A percentile compares a stretch with the other conserved stretches of the same genome.
phyloP scores from a whole-genome alignment of 2,888 invertebrate genomes.

The Stenurella melanura region DNA sequence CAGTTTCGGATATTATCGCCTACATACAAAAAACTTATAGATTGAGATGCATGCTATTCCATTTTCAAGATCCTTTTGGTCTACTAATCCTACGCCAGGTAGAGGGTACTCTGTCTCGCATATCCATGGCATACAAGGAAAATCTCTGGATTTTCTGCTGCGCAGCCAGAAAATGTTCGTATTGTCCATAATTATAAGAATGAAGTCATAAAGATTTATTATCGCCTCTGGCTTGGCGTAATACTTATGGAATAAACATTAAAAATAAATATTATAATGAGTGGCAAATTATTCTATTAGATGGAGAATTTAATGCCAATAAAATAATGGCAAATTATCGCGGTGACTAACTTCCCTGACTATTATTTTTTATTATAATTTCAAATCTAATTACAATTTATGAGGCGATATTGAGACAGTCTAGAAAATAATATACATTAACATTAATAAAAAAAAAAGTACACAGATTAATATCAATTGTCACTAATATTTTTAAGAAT shows the following conservation, averaged over 20 bases:
- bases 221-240: background rate
- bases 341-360: background rate
- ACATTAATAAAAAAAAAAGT: background rate
- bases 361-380: background rate
- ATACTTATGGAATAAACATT: background rate
- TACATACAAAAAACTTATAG: too few species aligned
- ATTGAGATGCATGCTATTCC: too few species aligned
- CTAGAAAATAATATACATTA: background rate
- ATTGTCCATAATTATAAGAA: too few species aligned
- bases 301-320: background rate
- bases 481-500: background rate
- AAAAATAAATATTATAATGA: background rate
- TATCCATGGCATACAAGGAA: too few species aligned
- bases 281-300: background rate
- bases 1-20: too few species aligned
- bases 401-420: background rate
- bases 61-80: too few species aligned
- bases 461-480: background rate
- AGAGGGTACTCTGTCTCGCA: too few species aligned
- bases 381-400: background rate
- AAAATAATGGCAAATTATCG: background rate
- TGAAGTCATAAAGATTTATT: background rate
- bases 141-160: too few species aligned
- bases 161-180: too few species aligned
- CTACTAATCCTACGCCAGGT: too few species aligned